Base-by-base conservation (phyloP, 2,888 invertebrate genomes). In the Cataglyphis rosenhaueri region DNA sequence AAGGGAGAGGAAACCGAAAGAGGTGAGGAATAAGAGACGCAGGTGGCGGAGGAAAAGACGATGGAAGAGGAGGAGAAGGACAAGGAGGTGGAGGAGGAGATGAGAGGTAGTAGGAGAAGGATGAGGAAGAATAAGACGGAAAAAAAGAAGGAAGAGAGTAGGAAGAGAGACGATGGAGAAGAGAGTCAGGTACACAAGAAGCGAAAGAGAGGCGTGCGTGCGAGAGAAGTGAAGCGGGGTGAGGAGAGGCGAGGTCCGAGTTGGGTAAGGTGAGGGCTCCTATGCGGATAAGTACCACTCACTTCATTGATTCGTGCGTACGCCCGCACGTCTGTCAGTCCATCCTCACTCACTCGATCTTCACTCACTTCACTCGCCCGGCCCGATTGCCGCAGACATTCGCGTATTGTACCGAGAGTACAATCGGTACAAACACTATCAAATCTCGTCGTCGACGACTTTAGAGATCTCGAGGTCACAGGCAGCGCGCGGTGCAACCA, bases 301-400 rank as follows among this genome's bases (percentile, higher is more conserved):
- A 91, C 90, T 92, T 89, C 91, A 92, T 92, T 92, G 92, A 92
- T 92, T 92, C 89, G 90, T 89, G 90, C 89, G 92, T 90, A 92
- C 92, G 92, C 90, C 90, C 90, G 92, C 91, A 91, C 89, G 90
- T 89, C 89, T 89, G 90, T 90, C 89, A 87, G 90, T 89, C 86
- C 85, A 89, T 90, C 88, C 84, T 89, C 85, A 86, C 88, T 89
- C 89, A 88, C 84, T 89, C 89, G 89, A 85, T 85, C 83, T 73
- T 83, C 68, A 29, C 76, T 78, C 75, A 84, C 48, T 71, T 78
- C 70, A 84, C 48, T 71, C 84, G 78, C 48, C 84, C 76, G 68
- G n/a, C 38, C 55, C 71, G 82, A 71, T 85, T 83, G 57, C 70
- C 73, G 76, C 78, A 25, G 83, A 75, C 82, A 61, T 59, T 74